Base-by-base conservation (phyloP, 2,113 vertebrate species). In the Marmota flaviventris region DNA sequence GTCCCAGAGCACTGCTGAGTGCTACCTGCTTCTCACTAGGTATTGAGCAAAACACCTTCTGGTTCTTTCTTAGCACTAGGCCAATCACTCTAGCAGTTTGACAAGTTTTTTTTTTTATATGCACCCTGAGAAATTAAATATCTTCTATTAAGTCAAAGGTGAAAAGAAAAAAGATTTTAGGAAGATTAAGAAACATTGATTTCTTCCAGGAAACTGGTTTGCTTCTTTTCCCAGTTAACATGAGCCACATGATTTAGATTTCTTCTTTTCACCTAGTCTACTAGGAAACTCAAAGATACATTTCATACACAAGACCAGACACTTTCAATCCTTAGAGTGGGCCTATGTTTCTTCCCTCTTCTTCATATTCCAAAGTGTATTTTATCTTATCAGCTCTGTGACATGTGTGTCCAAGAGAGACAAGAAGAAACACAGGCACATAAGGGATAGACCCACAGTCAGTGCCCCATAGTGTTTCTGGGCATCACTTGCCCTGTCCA, bases 241-340 rank as follows among this genome's bases (percentile, higher is more conserved):
- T 6, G 32, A 93, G 18, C 32, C 45, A 48, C 56, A 12, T 53
- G 79, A 65, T 63, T 83, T 70, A 65, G 5, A 4, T 89, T 83
- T 95, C 88, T 42, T 92, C 86, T 91, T 93, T 72, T 84, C 58
- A 37, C 61, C 61, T n/a, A 61, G 34, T 48, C 75, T 89, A 84
- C 76, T 65, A 51, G 91, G 81, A 97, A 70, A 75, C 75, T 95
- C 88, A 70, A 4, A 56, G 20, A 75, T 79, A 65, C 9, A 17
- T 65, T 53, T 89, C 53, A 61, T 29, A n/a, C 39, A 58, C 20
- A 70, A 84, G 27, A 76, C 72, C 22, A 94, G 56, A 9, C 45
- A 20, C 10, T 83, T 83, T 91, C 16, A 89, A 72, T 48, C 93
- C 39, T 63, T 3, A 13, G 4, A 29, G 24, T 20, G 9, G 32